A percentile compares a stretch with the other conserved stretches of the same genome.
Evolutionary conservation across 1,140 invertebrate genomes (phyloP).

Genomic region (Colletes latitarsis): DNA sequence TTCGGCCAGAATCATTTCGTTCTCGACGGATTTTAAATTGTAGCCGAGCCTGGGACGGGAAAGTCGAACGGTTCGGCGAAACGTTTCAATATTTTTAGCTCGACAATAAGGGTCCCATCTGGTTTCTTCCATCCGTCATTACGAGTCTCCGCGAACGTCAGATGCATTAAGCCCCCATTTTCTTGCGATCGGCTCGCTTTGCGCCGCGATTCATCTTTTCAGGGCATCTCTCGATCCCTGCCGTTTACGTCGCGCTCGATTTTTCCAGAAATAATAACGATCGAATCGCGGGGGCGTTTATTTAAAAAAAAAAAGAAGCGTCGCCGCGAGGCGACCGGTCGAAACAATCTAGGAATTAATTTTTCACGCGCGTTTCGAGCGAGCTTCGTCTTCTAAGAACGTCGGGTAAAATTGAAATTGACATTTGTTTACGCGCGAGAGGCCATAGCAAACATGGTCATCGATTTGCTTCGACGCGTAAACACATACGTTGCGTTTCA

Average conservation of each 20-base stretch:
- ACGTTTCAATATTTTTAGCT: conserved; percentile 28
- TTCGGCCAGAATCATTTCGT: not conserved
- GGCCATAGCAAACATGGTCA: not conserved
- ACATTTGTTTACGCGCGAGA: not conserved
- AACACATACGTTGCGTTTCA: no score
- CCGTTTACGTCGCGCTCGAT: conserved; percentile 16
- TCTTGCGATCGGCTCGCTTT: conserved; percentile 17
- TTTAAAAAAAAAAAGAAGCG: not conserved
- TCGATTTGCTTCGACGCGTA: not conserved
- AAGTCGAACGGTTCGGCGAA: not conserved
- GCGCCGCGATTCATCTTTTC: conserved; percentile 31
- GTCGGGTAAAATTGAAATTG: not conserved
- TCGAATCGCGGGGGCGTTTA: not conserved
- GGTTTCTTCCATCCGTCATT: conserved; percentile 17
- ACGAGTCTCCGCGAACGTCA: conserved; percentile 23
- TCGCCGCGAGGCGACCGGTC: not conserved
- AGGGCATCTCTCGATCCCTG: conserved; percentile 31
- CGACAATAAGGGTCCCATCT: conserved; percentile 42
- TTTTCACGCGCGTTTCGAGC: not conserved
- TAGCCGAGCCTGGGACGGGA: not conserved
- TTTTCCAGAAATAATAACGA: conserved; percentile 2
- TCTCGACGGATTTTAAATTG: not conserved
- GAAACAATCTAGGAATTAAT: not conserved
- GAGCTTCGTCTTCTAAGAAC: no score
- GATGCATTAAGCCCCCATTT: conserved; percentile 12